Evolutionary conservation across 2,888 invertebrate species (phyloP).

Genomic region (Uropetala carovei): DNA sequence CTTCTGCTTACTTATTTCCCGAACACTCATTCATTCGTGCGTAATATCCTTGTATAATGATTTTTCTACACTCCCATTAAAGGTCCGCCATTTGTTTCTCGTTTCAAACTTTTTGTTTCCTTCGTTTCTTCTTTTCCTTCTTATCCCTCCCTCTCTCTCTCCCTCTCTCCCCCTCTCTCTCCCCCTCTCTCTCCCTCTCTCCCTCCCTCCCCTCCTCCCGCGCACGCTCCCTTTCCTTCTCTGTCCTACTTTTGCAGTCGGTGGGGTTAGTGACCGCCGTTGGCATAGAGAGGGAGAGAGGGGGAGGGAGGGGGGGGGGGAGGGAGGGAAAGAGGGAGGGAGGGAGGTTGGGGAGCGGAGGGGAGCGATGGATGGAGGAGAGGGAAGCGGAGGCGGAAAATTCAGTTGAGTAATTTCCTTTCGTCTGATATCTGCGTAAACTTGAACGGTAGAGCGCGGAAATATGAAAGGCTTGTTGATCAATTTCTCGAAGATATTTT

Average conservation of each 20-base stretch:
- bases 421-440: constrained; percentile 40
- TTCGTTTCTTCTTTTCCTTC: background rate
- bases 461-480: background rate
- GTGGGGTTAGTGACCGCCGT: constrained; percentile 8
- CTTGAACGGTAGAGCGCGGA: constrained; percentile 45
- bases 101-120: too few species aligned
- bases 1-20: too few species aligned
- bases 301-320: background rate
- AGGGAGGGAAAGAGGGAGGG: background rate
- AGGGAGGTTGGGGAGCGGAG: background rate
- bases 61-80: too few species aligned
- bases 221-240: constrained; percentile 46
- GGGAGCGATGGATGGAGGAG: background rate
- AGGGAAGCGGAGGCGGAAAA: constrained; percentile 7
- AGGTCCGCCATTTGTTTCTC: too few species aligned
- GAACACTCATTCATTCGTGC: too few species aligned
- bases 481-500: background rate
- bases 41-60: too few species aligned
- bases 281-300: constrained; percentile 26
- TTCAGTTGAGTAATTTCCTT: constrained; percentile 44
- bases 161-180: background rate
- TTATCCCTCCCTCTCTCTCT: constrained; percentile 37
- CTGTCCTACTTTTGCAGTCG: constrained; percentile 55
- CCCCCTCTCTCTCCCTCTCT: background rate
- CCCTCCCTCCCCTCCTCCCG: constrained; percentile 64